phyloP scores from a whole-genome alignment of 2,113 vertebrate species.

The Rhineura floridana region DNA sequence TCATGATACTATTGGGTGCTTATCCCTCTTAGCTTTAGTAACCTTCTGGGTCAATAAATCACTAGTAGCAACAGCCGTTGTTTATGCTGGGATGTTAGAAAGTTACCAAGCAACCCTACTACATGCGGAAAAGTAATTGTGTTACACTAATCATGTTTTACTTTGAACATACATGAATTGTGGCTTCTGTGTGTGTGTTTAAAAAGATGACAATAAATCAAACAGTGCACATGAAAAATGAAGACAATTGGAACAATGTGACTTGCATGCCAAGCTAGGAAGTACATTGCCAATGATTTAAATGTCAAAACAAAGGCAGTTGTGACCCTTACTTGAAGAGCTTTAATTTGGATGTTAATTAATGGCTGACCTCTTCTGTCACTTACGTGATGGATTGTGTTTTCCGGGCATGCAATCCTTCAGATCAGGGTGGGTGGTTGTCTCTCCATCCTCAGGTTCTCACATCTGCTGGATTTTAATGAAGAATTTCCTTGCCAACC shows the following conservation, averaged over 20 bases:
- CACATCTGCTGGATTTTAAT: conserved; percentile 24
- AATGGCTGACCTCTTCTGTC: conserved; percentile 69
- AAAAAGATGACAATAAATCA: conserved; percentile 92
- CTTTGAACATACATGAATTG: conserved; percentile 76
- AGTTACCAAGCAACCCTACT: conserved; percentile 67
- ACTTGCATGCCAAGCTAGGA: conserved; percentile 61
- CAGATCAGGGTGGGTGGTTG: not conserved
- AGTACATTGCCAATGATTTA: conserved; percentile 65
- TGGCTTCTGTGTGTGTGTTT: conserved; percentile 76
- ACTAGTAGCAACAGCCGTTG: not conserved
- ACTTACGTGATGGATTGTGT: conserved; percentile 56
- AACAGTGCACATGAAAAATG: conserved; percentile 88
- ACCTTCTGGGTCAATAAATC: conserved; percentile 11
- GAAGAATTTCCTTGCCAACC: conserved; percentile 20
- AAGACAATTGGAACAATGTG: conserved; percentile 80
- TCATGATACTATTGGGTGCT: not conserved
- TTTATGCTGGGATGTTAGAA: conserved; percentile 24
- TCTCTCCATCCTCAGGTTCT: not conserved
- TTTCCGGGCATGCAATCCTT: conserved; percentile 43
- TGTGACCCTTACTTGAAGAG: conserved; percentile 72
- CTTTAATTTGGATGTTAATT: conserved; percentile 76
- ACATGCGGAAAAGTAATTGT: conserved; percentile 71
- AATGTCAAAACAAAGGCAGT: conserved; percentile 78
- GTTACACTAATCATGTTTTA: conserved; percentile 84
- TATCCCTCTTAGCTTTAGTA: not conserved